Conservation (phyloP, 2,797 vertebrate species). For the Manis pentadactyla region DNA sequence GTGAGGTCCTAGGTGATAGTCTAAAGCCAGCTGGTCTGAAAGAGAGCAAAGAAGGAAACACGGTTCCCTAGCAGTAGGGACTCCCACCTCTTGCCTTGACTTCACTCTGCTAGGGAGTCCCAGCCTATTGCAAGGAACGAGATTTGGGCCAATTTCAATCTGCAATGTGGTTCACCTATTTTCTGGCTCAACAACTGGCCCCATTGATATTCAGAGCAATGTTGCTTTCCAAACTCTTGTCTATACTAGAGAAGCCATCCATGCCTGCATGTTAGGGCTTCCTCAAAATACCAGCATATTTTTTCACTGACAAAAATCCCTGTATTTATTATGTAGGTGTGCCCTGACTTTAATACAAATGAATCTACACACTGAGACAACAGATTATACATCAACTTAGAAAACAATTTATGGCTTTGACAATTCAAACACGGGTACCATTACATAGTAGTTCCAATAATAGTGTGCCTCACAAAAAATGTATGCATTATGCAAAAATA, state of each 20-base stretch:
- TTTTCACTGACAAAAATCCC: not conserved
- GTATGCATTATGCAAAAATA: not conserved
- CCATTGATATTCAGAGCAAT: not conserved
- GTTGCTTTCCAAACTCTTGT: not conserved
- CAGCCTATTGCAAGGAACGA: not conserved
- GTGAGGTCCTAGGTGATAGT: not conserved
- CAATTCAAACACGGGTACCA: not conserved
- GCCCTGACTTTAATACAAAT: not conserved
- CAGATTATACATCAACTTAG: not conserved
- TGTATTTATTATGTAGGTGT: not conserved
- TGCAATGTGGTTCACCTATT: not conserved
- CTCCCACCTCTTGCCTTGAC: not conserved
- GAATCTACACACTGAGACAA: not conserved
- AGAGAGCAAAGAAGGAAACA: not conserved
- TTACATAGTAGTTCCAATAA: not conserved
- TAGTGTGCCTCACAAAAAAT: not conserved
- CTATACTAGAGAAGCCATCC: not conserved
- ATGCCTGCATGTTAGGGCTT: not conserved
- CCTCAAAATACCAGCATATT: not conserved
- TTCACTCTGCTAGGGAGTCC: not conserved
- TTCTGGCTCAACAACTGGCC: not conserved
- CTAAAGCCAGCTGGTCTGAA: not conserved
- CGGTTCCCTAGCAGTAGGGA: fast-evolving
- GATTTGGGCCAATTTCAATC: not conserved
- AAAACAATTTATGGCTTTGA: not conserved